Evolutionary conservation across 2,888 invertebrate genomes (phyloP).

Genomic region (Caenorhabditis sp.): DNA sequence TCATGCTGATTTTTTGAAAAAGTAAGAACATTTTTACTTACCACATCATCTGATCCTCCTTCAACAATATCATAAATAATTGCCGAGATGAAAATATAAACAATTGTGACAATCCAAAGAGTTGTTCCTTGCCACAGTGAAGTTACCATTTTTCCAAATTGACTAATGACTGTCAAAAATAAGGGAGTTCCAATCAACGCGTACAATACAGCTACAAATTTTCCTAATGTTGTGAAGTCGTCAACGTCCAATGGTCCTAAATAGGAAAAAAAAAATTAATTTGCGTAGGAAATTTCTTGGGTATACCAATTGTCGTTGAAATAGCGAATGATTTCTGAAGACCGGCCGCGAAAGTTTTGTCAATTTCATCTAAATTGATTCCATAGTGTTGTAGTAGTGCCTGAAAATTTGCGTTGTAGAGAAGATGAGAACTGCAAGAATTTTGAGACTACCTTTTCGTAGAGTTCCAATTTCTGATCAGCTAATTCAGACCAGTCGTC

Average conservation of each 20-base stretch:
- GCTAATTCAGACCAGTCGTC: constrained; percentile 67
- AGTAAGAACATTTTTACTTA: constrained; percentile 29
- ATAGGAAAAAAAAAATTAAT: too few species aligned
- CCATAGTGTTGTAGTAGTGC: constrained; percentile 40
- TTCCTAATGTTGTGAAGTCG: constrained; percentile 55
- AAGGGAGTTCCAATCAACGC: constrained; percentile 54
- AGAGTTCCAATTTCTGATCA: constrained; percentile 66
- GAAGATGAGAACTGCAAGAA: too few species aligned
- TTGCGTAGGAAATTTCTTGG: too few species aligned
- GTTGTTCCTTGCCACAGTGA: constrained; percentile 50
- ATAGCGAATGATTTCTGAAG: constrained; percentile 60
- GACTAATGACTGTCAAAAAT: constrained; percentile 41
- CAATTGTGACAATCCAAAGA: constrained; percentile 47
- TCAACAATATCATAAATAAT: constrained; percentile 65
- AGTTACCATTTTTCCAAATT: constrained; percentile 40
- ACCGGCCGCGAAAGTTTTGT: constrained; percentile 49
- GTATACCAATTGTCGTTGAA: constrained; percentile 65
- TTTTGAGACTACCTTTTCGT: constrained; percentile 65
- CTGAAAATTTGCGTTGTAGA: too few species aligned
- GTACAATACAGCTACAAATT: constrained; percentile 62
- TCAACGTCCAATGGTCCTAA: constrained; percentile 62
- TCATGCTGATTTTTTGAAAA: too few species aligned
- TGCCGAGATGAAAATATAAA: constrained; percentile 57
- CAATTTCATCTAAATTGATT: constrained; percentile 24
- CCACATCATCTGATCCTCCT: constrained; percentile 62